Base-by-base conservation (phyloP, 2,113 vertebrate genomes). In the Oreochromis aureus region DNA sequence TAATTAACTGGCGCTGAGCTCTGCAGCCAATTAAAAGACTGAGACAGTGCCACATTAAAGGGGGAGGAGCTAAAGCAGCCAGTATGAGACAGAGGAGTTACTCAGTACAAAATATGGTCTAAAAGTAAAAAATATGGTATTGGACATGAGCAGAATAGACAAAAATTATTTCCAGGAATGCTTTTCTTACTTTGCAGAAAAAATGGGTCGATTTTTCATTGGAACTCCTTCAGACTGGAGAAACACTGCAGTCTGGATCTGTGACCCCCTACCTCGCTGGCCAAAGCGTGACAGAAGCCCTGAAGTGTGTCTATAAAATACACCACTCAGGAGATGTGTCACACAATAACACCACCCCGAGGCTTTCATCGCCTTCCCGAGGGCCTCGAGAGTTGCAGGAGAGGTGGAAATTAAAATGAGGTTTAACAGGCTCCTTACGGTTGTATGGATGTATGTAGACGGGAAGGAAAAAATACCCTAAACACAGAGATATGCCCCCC, bases 401-500 rank as follows among this genome's bases (percentile, higher is more conserved):
- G 51, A 34, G 58, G 48, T 81, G 53, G 82, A 55, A 83, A 85
- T 66, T 19, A 82, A 87, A 89, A 78, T 0, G 24, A 54, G 51
- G 56, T 87, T 79, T 4, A 84, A 85, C 81, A 82, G 92, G 61
- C 88, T 83, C 13, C 81, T 76, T 83, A 36, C 2, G 46, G 79
- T 71, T 44, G 16, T 69, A n/a, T 34, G 71, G 15, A 30, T 69
- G 34, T 69, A 7, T 18, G 51, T n/a, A 41, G 55, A 18, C 55
- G 11, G 27, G 36, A 58, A 34, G 24, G 30, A 76, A 88, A 89
- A 46, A 86, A 36, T 51, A 46, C 4, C 73, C 76, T 10, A 69
- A 91, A 92, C 36, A 85, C 82, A 81, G 56, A 55, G 80, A 86
- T 87, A n/a, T 32, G 7, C 32, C 41, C 24, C 16, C 71, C 71